Conservation (phyloP, 2,888 invertebrate species). For the Galerucella calmariensis region DNA sequence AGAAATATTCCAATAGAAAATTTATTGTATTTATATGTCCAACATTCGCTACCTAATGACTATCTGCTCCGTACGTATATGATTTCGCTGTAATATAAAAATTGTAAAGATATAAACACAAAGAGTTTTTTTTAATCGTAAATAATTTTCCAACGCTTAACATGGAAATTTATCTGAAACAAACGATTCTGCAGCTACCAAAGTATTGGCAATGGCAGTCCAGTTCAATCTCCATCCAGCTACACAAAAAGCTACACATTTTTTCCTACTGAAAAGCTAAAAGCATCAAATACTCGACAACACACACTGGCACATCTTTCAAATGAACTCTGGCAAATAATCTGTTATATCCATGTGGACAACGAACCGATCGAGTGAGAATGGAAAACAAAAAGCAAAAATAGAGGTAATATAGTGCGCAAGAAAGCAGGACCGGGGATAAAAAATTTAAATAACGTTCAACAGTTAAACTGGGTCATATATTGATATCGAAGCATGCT, state of each 20-base stretch:
- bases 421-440: slow-evolving; percentile 20
- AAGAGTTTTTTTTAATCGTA: too few species aligned
- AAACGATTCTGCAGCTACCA: neutral
- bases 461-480: too few species aligned
- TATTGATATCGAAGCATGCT: too few species aligned
- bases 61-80: too few species aligned
- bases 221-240: neutral
- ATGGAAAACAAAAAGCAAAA: slow-evolving; percentile 26
- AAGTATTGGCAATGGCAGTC: neutral
- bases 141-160: neutral
- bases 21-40: too few species aligned
- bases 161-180: neutral
- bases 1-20: too few species aligned
- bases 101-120: too few species aligned
- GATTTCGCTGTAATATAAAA: too few species aligned
- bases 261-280: neutral
- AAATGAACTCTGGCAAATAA: slow-evolving; percentile 25
- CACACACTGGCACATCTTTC: slow-evolving; percentile 8
- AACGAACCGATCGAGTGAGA: slow-evolving; percentile 11
- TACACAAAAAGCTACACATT: neutral
- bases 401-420: slow-evolving; percentile 27
- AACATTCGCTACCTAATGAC: too few species aligned
- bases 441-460: too few species aligned
- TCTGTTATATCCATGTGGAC: slow-evolving; percentile 16
- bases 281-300: slow-evolving; percentile 16